Base-by-base conservation (phyloP, 2,888 invertebrate species). In the Cabera pusaria region DNA sequence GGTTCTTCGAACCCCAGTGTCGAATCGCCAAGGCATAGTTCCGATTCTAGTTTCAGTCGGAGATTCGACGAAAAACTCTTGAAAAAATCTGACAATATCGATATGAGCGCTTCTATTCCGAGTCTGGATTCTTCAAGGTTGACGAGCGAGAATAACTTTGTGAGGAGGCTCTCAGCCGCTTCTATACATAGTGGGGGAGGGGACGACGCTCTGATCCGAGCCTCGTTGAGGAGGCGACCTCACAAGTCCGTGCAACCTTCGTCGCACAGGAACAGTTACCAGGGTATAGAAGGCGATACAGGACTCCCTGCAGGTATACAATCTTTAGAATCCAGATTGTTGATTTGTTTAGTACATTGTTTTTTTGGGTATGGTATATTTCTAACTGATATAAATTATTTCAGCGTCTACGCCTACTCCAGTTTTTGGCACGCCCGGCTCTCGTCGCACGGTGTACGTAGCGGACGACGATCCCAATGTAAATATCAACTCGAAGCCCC, bases 361-460 rank as follows among this genome's bases (percentile, higher is more conserved):
- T n/a, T n/a, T n/a, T n/a, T n/a, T n/a, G n/a, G n/a, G n/a, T n/a
- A n/a, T n/a, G n/a, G n/a, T n/a, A n/a, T n/a, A n/a, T n/a, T n/a
- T n/a, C n/a, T n/a, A n/a, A n/a, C n/a, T n/a, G n/a, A n/a, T n/a
- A n/a, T n/a, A n/a, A n/a, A n/a, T 52, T 16, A 31, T 74, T 67
- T 10, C 62, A 80, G 81, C 63, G 9, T 81, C 86, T 0, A 78
- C 83, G 5, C 82, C 88, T 4, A 81, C 88, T 5, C 84, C 90
- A 0, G 90, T 93, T 6, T 90, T 96, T 40, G 96, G 95, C 5
- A 93, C 94, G 19, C 94, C 96, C 1, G 96, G 96, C 2, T 94
- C 95, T 0, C 90, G 96, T 24, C 91, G 96, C 58, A 96, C 96
- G 0, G 96, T 96, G 5, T 96, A 96, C 74, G 91, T 94, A 26